A percentile compares a stretch with the other conserved stretches of the same genome.
Evolutionary conservation across 2,113 vertebrate species (phyloP).

Genomic region (Phocoena phocoena): DNA sequence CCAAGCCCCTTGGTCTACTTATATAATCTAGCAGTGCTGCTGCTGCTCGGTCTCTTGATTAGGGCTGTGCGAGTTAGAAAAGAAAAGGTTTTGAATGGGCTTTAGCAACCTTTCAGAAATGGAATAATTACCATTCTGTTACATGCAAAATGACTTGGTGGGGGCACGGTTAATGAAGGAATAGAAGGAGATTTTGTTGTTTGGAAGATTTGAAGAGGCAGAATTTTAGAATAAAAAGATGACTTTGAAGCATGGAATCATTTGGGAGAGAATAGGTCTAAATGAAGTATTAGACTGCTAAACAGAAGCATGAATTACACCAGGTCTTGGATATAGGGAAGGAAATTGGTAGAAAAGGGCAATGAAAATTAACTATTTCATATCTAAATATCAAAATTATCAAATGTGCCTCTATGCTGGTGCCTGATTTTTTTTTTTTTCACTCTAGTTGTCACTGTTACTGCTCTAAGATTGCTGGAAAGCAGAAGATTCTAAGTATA

Average conservation of each 20-base stretch:
- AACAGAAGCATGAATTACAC: not conserved
- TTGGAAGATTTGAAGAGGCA: not conserved
- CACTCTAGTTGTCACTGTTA: slow-evolving; percentile 26
- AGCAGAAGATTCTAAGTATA: slow-evolving; percentile 36
- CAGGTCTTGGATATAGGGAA: not conserved
- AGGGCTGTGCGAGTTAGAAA: not conserved
- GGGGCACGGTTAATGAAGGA: not conserved
- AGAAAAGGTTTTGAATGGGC: not conserved
- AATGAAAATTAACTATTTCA: not conserved
- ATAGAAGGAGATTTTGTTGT: not conserved
- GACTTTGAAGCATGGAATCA: not conserved
- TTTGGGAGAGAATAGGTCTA: not conserved
- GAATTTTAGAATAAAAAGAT: not conserved
- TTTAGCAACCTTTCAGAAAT: not conserved
- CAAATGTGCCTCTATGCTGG: not conserved
- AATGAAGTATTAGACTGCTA: not conserved
- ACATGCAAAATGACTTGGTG: not conserved
- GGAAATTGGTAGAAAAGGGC: not conserved
- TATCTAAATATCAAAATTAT: slow-evolving; percentile 1
- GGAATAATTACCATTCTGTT: not conserved
- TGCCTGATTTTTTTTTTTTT: not conserved
- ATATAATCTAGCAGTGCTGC: not conserved
- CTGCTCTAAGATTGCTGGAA: slow-evolving; percentile 44
- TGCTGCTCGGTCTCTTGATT: not conserved
- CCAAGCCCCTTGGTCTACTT: not conserved